phyloP scores from a whole-genome alignment of 2,888 invertebrate genomes.

The Eupeodes latifasciatus region DNA sequence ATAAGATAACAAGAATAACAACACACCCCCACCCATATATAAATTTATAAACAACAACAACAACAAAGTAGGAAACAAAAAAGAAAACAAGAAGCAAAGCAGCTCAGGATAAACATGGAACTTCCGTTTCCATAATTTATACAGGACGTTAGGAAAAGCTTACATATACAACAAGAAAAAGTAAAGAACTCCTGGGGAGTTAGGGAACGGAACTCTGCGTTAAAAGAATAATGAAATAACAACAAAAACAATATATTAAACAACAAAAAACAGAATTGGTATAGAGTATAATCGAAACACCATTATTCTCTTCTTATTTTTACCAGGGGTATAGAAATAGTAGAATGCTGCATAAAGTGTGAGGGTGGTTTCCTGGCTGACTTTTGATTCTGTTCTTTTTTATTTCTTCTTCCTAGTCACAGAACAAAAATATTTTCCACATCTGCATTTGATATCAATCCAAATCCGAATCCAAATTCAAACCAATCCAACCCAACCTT shows the following conservation, averaged over 20 bases:
- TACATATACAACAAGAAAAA: conserved; percentile 44
- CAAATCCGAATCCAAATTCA: not conserved
- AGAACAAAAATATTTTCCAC: conserved; percentile 37
- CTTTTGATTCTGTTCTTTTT: conserved; percentile 45
- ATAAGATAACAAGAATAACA: conserved; percentile 41
- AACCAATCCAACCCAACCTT: conserved; percentile 10
- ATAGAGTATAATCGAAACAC: conserved; percentile 31
- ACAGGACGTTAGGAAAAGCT: conserved; percentile 65
- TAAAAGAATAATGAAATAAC: conserved; percentile 51
- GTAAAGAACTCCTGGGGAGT: conserved; percentile 51
- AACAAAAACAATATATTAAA: not conserved
- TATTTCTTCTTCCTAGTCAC: not conserved
- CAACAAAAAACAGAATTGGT: conserved; percentile 11
- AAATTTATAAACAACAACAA: not conserved
- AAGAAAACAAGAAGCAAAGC: conserved; percentile 28
- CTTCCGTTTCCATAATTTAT: conserved; percentile 76
- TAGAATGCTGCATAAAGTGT: conserved; percentile 72
- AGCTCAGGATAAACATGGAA: conserved; percentile 67
- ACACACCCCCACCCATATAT: not conserved
- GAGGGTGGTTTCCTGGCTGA: conserved; percentile 70
- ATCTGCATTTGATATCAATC: conserved; percentile 69
- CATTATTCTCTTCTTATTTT: conserved; percentile 9
- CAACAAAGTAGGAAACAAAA: conserved; percentile 13
- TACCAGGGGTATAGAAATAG: conserved; percentile 48
- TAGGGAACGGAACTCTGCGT: conserved; percentile 54